Percentiles rank a stretch among this genome's conserved stretches.
These are phyloP conservation scores for Exephanes ischioxanthus DNA, from an alignment of 2,888 invertebrate genomes.

Conservation along the genomic window DNA sequence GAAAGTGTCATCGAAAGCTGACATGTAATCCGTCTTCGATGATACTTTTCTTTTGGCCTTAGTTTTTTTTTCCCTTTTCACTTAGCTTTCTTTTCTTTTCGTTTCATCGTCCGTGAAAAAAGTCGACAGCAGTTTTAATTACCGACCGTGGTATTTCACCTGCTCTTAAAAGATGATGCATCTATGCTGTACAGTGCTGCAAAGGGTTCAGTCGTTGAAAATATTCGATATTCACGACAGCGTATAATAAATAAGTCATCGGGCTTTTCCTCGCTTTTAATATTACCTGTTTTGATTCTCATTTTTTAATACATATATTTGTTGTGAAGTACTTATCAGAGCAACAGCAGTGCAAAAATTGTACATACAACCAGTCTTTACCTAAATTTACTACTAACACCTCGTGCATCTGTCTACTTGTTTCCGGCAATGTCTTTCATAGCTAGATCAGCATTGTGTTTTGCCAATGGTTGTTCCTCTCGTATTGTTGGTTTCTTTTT, in stretches of 20 bases:
- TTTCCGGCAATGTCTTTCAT: constrained; percentile 1
- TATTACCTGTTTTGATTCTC: neutral
- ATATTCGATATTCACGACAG: neutral
- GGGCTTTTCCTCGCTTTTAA: neutral
- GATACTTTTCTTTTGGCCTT: too few species aligned
- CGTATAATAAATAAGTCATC: neutral
- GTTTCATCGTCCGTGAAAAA: too few species aligned
- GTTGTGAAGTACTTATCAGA: neutral
- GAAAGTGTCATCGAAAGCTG: too few species aligned
- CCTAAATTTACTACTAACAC: constrained; percentile 32
- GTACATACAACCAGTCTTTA: constrained; percentile 1
- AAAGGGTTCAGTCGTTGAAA: too few species aligned
- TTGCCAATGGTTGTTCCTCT: constrained; percentile 10
- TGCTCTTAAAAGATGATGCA: too few species aligned
- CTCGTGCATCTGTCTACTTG: constrained; percentile 9
- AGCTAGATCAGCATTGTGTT: constrained; percentile 4
- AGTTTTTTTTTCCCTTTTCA: too few species aligned
- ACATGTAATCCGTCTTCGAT: too few species aligned
- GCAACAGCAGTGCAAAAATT: neutral
- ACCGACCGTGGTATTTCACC: too few species aligned
- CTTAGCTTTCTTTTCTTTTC: too few species aligned
- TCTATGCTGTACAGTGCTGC: too few species aligned
- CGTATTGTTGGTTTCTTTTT: constrained; percentile 2
- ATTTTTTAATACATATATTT: neutral
- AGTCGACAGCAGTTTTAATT: too few species aligned